These are phyloP conservation scores for Bombus sibiricus DNA, from an alignment of 1,140 invertebrate genomes.

Conservation along the genomic window DNA sequence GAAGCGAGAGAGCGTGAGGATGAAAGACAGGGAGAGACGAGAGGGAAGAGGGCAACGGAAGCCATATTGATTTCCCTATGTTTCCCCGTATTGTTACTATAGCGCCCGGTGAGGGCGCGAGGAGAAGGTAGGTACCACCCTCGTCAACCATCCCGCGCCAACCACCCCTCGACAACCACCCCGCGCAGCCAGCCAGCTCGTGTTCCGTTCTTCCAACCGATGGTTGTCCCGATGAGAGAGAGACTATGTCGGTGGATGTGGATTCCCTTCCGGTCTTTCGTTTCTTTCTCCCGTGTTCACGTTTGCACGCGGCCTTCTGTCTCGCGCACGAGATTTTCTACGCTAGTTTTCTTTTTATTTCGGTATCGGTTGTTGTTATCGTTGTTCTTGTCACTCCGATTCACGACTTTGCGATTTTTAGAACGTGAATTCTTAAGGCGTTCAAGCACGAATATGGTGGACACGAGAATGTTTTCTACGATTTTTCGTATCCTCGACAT, in stretches of 20 bases:
- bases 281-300: constrained; percentile 17
- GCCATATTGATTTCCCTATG: constrained; percentile 84
- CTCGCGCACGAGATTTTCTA: constrained; percentile 35
- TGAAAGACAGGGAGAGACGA: constrained; percentile 66
- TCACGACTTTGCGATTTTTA: neutral
- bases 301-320: constrained; percentile 28
- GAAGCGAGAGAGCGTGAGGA: constrained; percentile 50
- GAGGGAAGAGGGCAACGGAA: constrained; percentile 81
- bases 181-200: constrained; percentile 24
- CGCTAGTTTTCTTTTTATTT: constrained; percentile 28
- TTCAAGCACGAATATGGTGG: no score
- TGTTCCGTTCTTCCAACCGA: constrained; percentile 58
- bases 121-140: constrained; percentile 74
- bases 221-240: constrained; percentile 66
- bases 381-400: neutral
- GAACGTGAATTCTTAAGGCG: neutral
- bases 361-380: constrained; percentile 14
- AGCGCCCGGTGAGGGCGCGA: constrained; percentile 79
- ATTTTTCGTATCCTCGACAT: no score
- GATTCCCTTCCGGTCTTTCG: constrained; percentile 61
- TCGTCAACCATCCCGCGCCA: constrained; percentile 55
- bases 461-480: no score
- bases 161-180: constrained; percentile 55
- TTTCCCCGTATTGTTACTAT: constrained; percentile 83
- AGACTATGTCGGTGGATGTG: constrained; percentile 70